Percentiles rank a stretch among this genome's conserved stretches.
phyloP scores from a whole-genome alignment of 2,888 invertebrate genomes.

The Heteropelma amictum region DNA sequence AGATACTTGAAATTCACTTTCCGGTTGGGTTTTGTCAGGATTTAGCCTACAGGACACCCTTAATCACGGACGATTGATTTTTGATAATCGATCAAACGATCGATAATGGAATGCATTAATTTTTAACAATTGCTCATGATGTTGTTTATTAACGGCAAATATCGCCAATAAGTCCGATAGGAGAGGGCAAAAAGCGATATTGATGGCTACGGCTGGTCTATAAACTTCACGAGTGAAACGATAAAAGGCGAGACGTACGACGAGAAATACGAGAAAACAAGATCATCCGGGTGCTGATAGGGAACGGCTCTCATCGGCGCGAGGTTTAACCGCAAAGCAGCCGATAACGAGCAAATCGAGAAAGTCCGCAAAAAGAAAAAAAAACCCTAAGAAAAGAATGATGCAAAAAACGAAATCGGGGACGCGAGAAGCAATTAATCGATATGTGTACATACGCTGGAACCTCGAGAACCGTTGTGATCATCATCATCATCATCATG shows the following conservation, averaged over 20 bases:
- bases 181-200: slow-evolving; percentile 20
- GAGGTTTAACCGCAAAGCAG: background rate
- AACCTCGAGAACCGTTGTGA: slow-evolving; percentile 20
- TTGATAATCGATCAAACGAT: too few relatives aligned
- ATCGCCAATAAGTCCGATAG: background rate
- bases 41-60: too few relatives aligned
- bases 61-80: too few relatives aligned
- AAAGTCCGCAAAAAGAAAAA: slow-evolving; percentile 1
- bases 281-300: slow-evolving; percentile 32
- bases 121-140: too few relatives aligned
- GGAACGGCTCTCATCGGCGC: slow-evolving; percentile 6
- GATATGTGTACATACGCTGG: slow-evolving; percentile 14
- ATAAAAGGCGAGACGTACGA: slow-evolving; percentile 9
- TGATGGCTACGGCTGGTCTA: too few relatives aligned
- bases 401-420: slow-evolving; percentile 22
- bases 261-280: slow-evolving; percentile 8
- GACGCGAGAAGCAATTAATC: slow-evolving; percentile 36
- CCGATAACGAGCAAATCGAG: slow-evolving; percentile 53
- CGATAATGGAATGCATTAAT: too few relatives aligned
- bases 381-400: background rate
- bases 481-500: too few relatives aligned
- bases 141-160: too few relatives aligned
- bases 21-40: too few relatives aligned
- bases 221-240: too few relatives aligned
- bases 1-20: too few relatives aligned